Evolutionary conservation across 2,797 vertebrate species (phyloP), one percentile per base, ranked within the genome.

Genomic region (Danionella dracula): DNA sequence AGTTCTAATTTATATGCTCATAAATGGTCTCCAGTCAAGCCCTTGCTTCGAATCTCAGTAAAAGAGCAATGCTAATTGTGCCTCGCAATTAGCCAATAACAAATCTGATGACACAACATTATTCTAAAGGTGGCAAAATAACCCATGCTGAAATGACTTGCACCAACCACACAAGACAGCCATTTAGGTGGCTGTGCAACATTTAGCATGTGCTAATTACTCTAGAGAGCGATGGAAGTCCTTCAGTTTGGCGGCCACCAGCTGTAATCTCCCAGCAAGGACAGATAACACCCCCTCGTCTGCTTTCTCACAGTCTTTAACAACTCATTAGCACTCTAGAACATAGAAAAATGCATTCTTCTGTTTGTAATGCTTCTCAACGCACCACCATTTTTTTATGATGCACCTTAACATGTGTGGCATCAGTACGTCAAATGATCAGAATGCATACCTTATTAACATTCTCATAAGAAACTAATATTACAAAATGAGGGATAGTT

Each of bases 281-380:
- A 64, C 73, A 71, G 46, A 67, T 46, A 62, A 67, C 56, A 57
- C 19, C 8, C 71, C 73, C 48, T 76, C 1, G 51, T 35, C 70
- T 60, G 41, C 57, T 71, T n/a, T 63, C 42, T 44, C 45, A 49
- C n/a, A 49, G 42, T 31, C 32, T 68, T 60, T 53, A 50, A 59
- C 68, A 69, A 40, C 42, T 49, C 45, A 65, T 74, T 72, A 61
- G 13, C 42, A 15, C 37, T 46, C 27, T 51, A 56, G 38, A 55
- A 35, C 34, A 51, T 37, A 40, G 29, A 60, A 50, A 72, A 58
- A 66, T 38, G 48, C 21, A 66, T 32, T 31, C 51, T 48, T 45
- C 34, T 27, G 42, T 34, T 38, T 41, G 8, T 54, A 54, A 64
- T 53, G 27, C 31, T 34, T 51, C 37, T 40, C 27, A 16, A 32